Base-by-base conservation (phyloP, 2,888 invertebrate genomes). In the Cataglyphis altisquamis region DNA sequence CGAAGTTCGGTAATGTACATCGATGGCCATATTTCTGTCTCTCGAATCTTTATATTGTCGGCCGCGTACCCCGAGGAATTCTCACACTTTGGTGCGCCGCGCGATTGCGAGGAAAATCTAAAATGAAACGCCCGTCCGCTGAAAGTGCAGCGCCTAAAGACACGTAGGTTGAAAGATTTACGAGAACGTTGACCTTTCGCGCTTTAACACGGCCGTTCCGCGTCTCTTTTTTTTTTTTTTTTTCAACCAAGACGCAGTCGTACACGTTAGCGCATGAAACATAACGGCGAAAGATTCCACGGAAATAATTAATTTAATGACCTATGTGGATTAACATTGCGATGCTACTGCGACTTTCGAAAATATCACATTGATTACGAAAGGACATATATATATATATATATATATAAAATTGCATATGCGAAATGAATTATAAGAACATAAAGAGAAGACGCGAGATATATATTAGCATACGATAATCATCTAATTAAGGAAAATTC, bases 181-280 rank as follows among this genome's bases (percentile, higher is more conserved):
- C 87, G 87, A 84, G 87, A 89, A 85, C 85, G 88, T 83, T 90
- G 86, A 92, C 91, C 91, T 91, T 91, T 91, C 85, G 66, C 84
- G 84, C 80, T 81, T 89, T 78, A 64, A 60, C 55, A 60, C n/a
- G 66, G 18, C 29, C 15, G n/a, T 60, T 41, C 12, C 21, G 70
- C 77, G 21, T n/a, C 29, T 66, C 25, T 57, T 78, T 10, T 70
- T 45, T 18, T 25, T 25, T 8, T 5, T 18, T 15, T 41, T 8
- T 12, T 41, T 21, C 3, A 41, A n/a, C 21, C 18, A 66, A 39
- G 25, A 55, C 15, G 18, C 39, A 12, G 52, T 18, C 3, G 10
- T 18, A 45, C 70, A 32, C n/a, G 21, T 45, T 57, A 8, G n/a
- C 12, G 21, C 57, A 12, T 36, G 21, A 45, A 68, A 78, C n/a